Percentiles rank a stretch among this genome's conserved stretches.
Conservation (phyloP, 2,797 vertebrate genomes). For the Sphenodon punctatus region DNA sequence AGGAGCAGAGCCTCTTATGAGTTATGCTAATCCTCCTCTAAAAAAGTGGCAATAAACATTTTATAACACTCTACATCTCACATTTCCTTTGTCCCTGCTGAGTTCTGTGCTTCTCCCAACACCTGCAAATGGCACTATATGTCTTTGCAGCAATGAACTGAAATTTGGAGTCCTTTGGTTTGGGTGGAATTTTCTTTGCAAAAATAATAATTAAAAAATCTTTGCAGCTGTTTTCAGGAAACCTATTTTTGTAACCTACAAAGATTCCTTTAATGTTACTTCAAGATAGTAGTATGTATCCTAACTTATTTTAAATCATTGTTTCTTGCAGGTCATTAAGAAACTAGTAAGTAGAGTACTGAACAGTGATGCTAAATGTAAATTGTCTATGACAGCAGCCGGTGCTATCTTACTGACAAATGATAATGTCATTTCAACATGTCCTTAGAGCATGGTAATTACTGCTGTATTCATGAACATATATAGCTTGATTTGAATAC, state of each 20-base stretch:
- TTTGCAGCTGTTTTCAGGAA: background rate
- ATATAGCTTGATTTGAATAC: slow-evolving; percentile 59
- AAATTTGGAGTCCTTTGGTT: background rate
- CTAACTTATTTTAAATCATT: slow-evolving; percentile 49
- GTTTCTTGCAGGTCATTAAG: slow-evolving; percentile 42
- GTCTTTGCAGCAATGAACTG: background rate
- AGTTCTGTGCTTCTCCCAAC: background rate
- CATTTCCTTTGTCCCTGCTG: background rate
- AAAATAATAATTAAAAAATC: too few species aligned
- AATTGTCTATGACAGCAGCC: slow-evolving; percentile 54
- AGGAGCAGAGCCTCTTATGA: background rate
- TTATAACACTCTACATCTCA: background rate
- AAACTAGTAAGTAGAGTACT: slow-evolving; percentile 48
- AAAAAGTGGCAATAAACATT: background rate
- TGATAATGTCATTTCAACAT: slow-evolving; percentile 50
- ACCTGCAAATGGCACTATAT: background rate
- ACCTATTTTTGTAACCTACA: background rate
- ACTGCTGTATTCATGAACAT: slow-evolving; percentile 43
- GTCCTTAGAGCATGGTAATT: slow-evolving; percentile 62
- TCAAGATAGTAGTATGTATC: background rate
- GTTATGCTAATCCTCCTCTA: background rate
- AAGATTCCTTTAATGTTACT: background rate
- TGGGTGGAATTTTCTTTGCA: too few species aligned
- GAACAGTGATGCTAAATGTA: slow-evolving; percentile 55
- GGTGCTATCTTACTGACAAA: slow-evolving; percentile 57